phyloP scores from a whole-genome alignment of 2,113 vertebrate species.

The Heteronetta atricapilla region DNA sequence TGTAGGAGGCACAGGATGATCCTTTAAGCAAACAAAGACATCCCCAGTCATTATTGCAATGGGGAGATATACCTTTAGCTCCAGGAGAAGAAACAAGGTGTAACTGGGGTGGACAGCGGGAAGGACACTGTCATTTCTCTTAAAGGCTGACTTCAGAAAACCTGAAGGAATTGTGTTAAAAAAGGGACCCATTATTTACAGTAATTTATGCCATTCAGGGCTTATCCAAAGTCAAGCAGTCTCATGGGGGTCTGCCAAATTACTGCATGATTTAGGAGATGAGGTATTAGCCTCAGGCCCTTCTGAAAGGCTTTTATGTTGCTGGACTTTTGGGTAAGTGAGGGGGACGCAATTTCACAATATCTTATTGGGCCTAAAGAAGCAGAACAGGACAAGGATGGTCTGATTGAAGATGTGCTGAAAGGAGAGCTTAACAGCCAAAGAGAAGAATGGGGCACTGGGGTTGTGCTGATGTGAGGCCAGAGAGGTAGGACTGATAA shows the following conservation, averaged over 20 bases:
- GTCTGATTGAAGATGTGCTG: not conserved
- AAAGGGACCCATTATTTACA: not conserved
- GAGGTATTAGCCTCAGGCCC: not conserved
- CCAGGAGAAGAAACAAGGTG: not conserved
- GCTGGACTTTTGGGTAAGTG: not conserved
- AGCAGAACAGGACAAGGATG: not conserved
- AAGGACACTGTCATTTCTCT: not conserved
- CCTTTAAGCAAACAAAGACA: not conserved
- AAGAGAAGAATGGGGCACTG: not conserved
- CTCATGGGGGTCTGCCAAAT: not conserved
- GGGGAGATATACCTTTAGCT: not conserved
- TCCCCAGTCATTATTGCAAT: not conserved
- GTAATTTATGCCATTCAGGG: not conserved
- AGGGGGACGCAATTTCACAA: not conserved
- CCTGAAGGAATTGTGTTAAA: not conserved
- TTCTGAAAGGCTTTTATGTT: not conserved
- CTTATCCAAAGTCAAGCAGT: not conserved
- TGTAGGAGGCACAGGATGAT: not conserved
- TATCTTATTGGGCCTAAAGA: not conserved
- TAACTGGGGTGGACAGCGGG: rapidly evolving
- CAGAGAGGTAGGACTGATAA: not conserved
- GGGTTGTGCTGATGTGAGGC: not conserved
- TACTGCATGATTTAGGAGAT: not conserved
- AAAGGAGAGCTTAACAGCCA: not conserved
- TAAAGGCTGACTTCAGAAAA: not conserved